Evolutionary conservation across 2,888 invertebrate species (phyloP), one percentile per base, ranked within the genome.

Genomic region (Eupithecia inturbata): DNA sequence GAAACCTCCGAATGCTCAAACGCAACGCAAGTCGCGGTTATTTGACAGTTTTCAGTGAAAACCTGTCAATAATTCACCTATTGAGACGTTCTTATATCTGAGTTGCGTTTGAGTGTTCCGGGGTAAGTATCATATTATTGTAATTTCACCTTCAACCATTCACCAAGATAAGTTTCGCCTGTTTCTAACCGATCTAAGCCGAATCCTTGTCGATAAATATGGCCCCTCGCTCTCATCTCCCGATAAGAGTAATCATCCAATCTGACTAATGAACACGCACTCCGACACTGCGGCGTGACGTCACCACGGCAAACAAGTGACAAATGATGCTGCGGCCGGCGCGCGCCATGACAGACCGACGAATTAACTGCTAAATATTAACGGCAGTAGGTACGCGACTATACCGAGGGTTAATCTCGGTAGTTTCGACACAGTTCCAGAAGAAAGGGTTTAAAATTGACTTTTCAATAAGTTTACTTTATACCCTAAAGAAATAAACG

Each of bases 361-460:
- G 66, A 66, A 66, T 66, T 66, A 66, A 41, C 66, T 66, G 66
- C 66, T 66, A 26, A 36, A 66, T 66, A 66, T 66, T 66, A 66
- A 66, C 66, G 39, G 36, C 28, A 62, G 57, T n/a, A n/a, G n/a
- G n/a, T 31, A 6, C 10, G 62, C 19, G 9, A 62, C 62, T 62
- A n/a, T n/a, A 31, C 19, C 9, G 19, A 19, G 31, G 28, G 31
- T 19, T 19, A 19, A 3, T 10, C 31, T 16, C 19, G 31, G 19
- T 28, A 62, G 49, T 28, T 62, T 62, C 5, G 31, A 0, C 19
- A 28, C 10, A 22, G 12, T 57, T 26, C 3, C 26, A 57, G 14
- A 26, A 49, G 19, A 10, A 49, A 26, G 53, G 5, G n/a, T 53
- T 9, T 10, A 22, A 1, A 53, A 7, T 22, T 22, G 9, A 53